phyloP scores from a whole-genome alignment of 2,113 vertebrate species.

The Pluvianellus socialis region DNA sequence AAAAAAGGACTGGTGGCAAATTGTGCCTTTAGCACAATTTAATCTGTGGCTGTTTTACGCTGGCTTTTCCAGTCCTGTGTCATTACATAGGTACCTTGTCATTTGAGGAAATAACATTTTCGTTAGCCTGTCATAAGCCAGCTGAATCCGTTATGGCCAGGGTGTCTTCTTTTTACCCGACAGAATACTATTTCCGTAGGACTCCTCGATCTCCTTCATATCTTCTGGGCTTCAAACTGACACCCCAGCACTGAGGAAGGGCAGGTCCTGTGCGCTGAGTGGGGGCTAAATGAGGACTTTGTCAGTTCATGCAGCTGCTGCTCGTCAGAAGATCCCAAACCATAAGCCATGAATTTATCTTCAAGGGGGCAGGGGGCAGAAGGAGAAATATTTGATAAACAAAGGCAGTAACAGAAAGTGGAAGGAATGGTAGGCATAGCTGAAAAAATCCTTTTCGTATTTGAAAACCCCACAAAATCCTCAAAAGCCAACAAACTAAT shows the following conservation, averaged over 20 bases:
- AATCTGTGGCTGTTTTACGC: neutral
- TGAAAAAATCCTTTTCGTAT: neutral
- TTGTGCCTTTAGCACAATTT: neutral
- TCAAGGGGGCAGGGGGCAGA: neutral
- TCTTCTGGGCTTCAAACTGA: neutral
- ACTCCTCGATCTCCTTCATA: neutral
- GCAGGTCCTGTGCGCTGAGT: neutral
- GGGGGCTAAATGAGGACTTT: neutral
- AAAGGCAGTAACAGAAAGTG: neutral
- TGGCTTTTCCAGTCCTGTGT: neutral
- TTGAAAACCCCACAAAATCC: neutral
- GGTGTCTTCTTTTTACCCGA: neutral
- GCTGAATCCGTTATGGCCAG: neutral
- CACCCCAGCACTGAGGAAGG: neutral
- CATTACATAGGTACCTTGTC: neutral
- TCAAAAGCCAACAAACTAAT: neutral
- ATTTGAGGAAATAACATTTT: neutral
- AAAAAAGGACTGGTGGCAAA: neutral
- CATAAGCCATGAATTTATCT: neutral
- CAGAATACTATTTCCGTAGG: neutral
- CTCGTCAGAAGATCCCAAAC: neutral
- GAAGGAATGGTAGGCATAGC: neutral
- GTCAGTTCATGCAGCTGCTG: neutral
- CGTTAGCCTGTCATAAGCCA: neutral
- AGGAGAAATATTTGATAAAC: neutral